Base-by-base conservation (phyloP, 37 sponge, comb jelly and placozoan species). In the Chondrosia reniformis region DNA sequence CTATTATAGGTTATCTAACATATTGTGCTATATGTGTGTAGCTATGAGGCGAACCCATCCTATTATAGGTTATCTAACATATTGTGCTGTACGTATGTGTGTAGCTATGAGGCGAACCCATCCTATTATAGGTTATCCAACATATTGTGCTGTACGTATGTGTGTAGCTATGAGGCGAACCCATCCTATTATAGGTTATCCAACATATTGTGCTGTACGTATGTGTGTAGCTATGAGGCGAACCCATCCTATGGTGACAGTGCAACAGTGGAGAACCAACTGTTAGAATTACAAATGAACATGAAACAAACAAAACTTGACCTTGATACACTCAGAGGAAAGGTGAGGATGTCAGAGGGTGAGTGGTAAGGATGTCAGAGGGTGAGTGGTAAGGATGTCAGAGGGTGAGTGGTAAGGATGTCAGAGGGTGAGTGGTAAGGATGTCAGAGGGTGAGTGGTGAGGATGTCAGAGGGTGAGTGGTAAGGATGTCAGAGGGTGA, bases 291-390 rank as follows among this genome's bases (percentile, higher is more conserved):
- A 27, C n/a, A 31, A 27, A 21, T 34, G 37, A 21, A 36, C 22
- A 2, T 31, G 8, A 31, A 27, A 9, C 55, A 75, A 13, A 83
- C 79, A 46, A 82, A 83, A 46, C 46, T 63, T 25, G 88, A 88
- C 30, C 56, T 83, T 6, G 58, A 32, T 1, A 64, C 78, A 49
- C 46, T 83, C 63, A 55, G 56, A 38, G 88, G 65, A 15, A 88
- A 88, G 84, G 88, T 88, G 17, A 59, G 54, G 46, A 5, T 3
- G 36, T 36, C 33, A 3, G 52, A 15, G 15, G 52, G 52, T 10
- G 52, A 49, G 52, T 10, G 52, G 15, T 19, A 15, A 15, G 52
- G 52, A 49, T 49, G 52, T 10, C 15, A 49, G 52, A 15, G 52
- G 52, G 15, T 49, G 52, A 15, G 52, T 19, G 52, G 52, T 10